Evolutionary conservation across 2,888 invertebrate genomes (phyloP), one percentile per base, ranked within the genome.

Genomic region (Coremacera marginata): DNA sequence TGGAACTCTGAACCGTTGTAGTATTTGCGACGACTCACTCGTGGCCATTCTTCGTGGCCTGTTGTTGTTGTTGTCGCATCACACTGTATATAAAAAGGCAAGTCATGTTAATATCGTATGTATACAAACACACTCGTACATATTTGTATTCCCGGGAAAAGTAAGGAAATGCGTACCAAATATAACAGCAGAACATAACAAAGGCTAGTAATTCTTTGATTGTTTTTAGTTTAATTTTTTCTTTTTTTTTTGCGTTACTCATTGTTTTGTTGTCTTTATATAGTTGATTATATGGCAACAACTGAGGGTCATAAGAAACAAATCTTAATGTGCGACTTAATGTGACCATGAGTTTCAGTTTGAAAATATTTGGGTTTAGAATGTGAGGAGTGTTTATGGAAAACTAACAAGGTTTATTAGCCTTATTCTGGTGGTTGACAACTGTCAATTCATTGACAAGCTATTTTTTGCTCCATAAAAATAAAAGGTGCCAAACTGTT

Each of bases 51-150:
- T 16, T 14, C 22, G 22, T 60, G 27, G 22, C 11, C 14, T 67
- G 67, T 22, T 34, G 67, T 67, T 44, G 22, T 25, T 60, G 57
- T 60, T 60, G 57, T 60, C 57, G 19, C 57, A 60, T 44, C 60
- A 27, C 60, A 44, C 67, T 37, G 67, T n/a, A 67, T 37, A 67
- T 67, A 44, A 67, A 67, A 67, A 34, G 44, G 37, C 67, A 67
- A 34, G 44, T 67, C 67, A 67, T 67, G 67, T 34, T 34, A 67
- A 67, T 37, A 37, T 67, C 37, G 19, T 37, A 37, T 22, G 19
- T 19, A 67, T 37, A 44, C n/a, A 60, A 14, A 25, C 3, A 27
- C 22, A 27, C 14, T n/a, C 27, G 8, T 60, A 4, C 55, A 5
- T 60, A 5, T 31, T 31, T 5, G 9, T 60, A 60, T 60, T 22